These are phyloP conservation scores for Hydrotaea cyrtoneurina DNA, from an alignment of 2,888 invertebrate genomes.

Conservation along the genomic window DNA sequence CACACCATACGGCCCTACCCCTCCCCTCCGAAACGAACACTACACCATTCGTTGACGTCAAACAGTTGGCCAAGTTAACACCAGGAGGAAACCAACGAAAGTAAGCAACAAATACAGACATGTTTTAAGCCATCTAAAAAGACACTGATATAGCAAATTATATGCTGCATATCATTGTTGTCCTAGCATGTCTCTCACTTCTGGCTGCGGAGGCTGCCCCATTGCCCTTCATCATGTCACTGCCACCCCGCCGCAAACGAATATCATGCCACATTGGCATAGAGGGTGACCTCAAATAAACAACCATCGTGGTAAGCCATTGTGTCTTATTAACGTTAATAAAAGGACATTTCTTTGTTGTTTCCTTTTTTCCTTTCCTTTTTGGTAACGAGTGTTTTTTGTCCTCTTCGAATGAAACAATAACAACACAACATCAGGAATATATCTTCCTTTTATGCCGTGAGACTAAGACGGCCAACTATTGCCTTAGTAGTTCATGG, in stretches of 20 bases:
- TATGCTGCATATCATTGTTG: constrained; percentile 63
- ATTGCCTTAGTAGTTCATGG: constrained; percentile 38
- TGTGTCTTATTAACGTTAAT: constrained; percentile 71
- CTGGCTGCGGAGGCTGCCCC: constrained; percentile 31
- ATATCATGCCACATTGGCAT: constrained; percentile 27
- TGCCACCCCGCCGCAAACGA: background rate
- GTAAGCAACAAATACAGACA: constrained; percentile 47
- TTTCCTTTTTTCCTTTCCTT: constrained; percentile 35
- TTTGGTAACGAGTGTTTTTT: background rate
- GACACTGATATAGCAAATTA: constrained; percentile 67
- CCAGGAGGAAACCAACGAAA: constrained; percentile 6
- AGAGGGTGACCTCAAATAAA: constrained; percentile 68
- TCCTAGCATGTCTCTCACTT: constrained; percentile 18
- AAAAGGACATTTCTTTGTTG: constrained; percentile 65
- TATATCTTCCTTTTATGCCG: background rate
- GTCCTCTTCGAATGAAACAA: background rate
- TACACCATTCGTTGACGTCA: background rate
- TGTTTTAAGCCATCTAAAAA: constrained; percentile 61
- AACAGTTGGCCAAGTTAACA: constrained; percentile 39
- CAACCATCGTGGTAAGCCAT: constrained; percentile 69
- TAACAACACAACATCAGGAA: background rate
- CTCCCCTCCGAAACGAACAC: background rate
- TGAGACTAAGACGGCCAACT: background rate
- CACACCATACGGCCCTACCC: background rate
- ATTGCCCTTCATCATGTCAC: constrained; percentile 34